These are phyloP conservation scores for Sakesphorus luctuosus DNA, from an alignment of 2,113 vertebrate genomes.

Conservation along the genomic window DNA sequence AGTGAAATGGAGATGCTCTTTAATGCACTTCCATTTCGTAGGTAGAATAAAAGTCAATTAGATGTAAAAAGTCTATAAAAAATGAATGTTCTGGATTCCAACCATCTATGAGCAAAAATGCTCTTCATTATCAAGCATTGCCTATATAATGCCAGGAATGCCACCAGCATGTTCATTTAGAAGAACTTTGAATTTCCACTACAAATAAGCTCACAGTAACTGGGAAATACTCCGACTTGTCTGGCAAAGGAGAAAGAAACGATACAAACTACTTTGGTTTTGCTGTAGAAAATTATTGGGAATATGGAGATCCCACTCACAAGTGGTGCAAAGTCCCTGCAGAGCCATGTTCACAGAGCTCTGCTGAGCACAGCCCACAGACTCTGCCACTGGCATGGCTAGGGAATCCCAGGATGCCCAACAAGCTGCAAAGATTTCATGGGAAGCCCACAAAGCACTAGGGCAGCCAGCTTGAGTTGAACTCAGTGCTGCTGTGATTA, in stretches of 20 bases:
- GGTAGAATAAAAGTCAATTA: constrained; percentile 3
- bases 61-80: constrained; percentile 9
- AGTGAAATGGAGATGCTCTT: background rate
- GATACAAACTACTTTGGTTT: background rate
- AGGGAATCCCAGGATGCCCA: background rate
- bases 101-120: background rate
- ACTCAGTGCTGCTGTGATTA: background rate
- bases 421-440: background rate
- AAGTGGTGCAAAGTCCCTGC: background rate
- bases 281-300: background rate
- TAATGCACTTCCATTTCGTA: background rate
- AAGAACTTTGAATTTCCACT: background rate
- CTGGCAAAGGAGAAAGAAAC: background rate
- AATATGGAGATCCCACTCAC: background rate
- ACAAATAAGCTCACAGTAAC: background rate
- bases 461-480: background rate
- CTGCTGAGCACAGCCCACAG: background rate
- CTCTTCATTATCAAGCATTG: background rate
- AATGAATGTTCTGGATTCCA: background rate
- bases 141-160: background rate
- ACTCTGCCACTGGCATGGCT: background rate
- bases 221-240: background rate
- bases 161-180: background rate
- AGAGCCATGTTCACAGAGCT: background rate
- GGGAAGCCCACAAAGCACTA: background rate